A percentile compares a stretch with the other conserved stretches of the same genome.
phyloP scores from a whole-genome alignment of 2,888 invertebrate genomes.

The Glomeris marginata region DNA sequence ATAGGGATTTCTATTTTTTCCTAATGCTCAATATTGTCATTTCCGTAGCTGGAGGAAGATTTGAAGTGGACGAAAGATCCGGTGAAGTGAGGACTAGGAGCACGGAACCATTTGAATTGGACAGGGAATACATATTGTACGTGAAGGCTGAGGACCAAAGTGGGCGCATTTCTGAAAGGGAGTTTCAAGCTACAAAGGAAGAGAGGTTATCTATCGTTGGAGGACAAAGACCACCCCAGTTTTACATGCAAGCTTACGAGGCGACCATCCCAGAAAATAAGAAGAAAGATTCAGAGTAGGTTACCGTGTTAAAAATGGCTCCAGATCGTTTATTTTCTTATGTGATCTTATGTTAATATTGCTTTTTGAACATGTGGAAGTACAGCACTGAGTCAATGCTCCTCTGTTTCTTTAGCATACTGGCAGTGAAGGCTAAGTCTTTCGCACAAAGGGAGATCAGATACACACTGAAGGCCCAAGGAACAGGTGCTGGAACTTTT shows the following conservation, averaged over 20 bases:
- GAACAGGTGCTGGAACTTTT: conserved; percentile 89
- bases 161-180: conserved; percentile 75
- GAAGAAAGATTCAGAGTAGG: conserved; percentile 90
- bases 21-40: neutral
- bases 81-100: conserved; percentile 84
- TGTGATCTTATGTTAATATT: neutral
- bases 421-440: conserved; percentile 92
- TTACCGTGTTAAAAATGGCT: neutral
- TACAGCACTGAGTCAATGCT: neutral
- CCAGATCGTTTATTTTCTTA: neutral
- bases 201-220: conserved; percentile 86
- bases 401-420: conserved; percentile 52
- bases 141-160: conserved; percentile 94
- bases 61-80: conserved; percentile 78
- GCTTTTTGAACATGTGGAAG: neutral
- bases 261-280: conserved; percentile 94
- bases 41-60: conserved; percentile 43
- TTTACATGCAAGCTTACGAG: conserved; percentile 87
- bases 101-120: conserved; percentile 79
- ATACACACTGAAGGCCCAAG: conserved; percentile 87
- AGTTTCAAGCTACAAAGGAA: conserved; percentile 80
- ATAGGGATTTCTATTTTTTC: neutral
- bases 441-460: conserved; percentile 93
- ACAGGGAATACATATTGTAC: conserved; percentile 91
- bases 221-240: conserved; percentile 95